Evolutionary conservation across 37 sponge, comb jelly and placozoan species (phyloP), one percentile per base, ranked within the genome.

Genomic region (Agelas oroides): DNA sequence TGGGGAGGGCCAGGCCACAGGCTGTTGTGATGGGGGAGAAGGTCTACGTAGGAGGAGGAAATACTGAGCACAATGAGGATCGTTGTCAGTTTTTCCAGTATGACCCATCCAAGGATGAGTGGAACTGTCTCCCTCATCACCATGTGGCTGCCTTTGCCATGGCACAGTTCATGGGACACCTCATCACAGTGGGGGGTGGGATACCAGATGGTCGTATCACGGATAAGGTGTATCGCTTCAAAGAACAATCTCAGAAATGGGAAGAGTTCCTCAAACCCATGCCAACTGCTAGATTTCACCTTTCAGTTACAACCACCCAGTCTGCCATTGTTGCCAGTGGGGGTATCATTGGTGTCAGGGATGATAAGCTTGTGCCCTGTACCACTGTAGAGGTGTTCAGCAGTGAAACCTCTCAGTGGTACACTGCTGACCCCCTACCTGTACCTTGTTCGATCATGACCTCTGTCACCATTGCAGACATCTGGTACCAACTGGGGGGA

Each of bases 401-500:
- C 38, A 20, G 38, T 23, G 68, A 76, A 37, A 58, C 31, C 28
- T 39, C 56, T 39, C 85, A 85, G 85, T 85, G 85, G 85, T 77
- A 85, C 30, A 21, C 19, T 32, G 85, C 85, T 1, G 85, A 76
- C 41, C 70, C 85, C 59, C 85, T 85, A 68, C 85, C 85, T 36
- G 27, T 76, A 21, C 70, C 85, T 30, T 76, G 69, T 59, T 76
- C 33, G 12, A 70, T 77, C 8, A 85, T 76, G 77, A 69, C 76
- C 27, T 77, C 23, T 33, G 33, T 69, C 59, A 69, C 28, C 39
- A 77, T 85, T 30, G 59, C 56, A n/a, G 77, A 85, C 59, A 54
- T 20, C 70, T 85, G 85, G 59, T 85, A 85, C 39, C 76, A 76
- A 24, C 77, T 85, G 40, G 85, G 85, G 19, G 85, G 85, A 21